Evolutionary conservation across 1,140 invertebrate genomes (phyloP).

Genomic region (Helicoverpa armigera): DNA sequence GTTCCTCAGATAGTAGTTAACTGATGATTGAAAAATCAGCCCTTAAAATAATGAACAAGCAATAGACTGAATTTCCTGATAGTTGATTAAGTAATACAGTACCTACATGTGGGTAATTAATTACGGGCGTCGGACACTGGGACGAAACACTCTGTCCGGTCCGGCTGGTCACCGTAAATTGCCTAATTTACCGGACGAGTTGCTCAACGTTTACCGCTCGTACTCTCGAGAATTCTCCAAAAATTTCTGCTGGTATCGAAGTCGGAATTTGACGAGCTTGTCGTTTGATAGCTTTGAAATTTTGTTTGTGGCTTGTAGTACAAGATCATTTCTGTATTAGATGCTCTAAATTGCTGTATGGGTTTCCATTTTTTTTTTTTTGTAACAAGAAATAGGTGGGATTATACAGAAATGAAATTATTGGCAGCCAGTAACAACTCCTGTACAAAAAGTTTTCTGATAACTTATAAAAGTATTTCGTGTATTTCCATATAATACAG

Average conservation of each 20-base stretch:
- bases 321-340: too few species aligned
- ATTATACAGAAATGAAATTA: too few species aligned
- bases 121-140: constrained; percentile 58
- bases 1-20: too few species aligned
- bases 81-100: constrained; percentile 66
- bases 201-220: constrained; percentile 43
- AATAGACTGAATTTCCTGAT: constrained; percentile 56
- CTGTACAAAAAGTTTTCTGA: neutral
- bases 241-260: constrained; percentile 16
- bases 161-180: constrained; percentile 62
- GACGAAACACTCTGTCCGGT: constrained; percentile 54
- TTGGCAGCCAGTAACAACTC: too few species aligned
- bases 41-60: constrained; percentile 52
- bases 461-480: neutral
- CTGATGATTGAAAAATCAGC: too few species aligned
- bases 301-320: too few species aligned
- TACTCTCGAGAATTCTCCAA: constrained; percentile 16
- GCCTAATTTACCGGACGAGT: constrained; percentile 67
- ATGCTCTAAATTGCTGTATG: too few species aligned
- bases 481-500: neutral
- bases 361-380: too few species aligned
- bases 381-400: too few species aligned
- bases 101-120: constrained; percentile 66
- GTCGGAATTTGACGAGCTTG: neutral
- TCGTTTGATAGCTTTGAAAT: neutral